Evolutionary conservation across 2,888 invertebrate genomes (phyloP), one percentile per base, ranked within the genome.

Genomic region (Campoplex capitator): DNA sequence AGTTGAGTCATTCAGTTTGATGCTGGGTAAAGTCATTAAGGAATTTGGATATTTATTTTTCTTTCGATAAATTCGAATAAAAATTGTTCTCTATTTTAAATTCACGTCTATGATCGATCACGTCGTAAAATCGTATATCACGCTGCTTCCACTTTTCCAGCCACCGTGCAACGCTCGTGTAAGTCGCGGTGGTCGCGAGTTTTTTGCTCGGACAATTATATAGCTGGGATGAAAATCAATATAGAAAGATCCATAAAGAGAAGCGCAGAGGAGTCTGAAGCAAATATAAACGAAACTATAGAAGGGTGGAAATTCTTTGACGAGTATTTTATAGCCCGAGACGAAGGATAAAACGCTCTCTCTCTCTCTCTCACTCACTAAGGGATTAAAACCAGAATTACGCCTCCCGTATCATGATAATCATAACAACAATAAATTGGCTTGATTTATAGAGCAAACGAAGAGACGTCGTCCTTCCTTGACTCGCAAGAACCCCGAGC

Each of bases 341-440:
- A 88, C 88, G 87, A 85, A 90, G 38, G 58, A 56, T 62, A 88
- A 91, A 91, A 91, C 89, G 89, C 89, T 91, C 90, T 90, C 88
- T n/a, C n/a, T n/a, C n/a, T n/a, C n/a, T n/a, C n/a, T n/a, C n/a
- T n/a, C n/a, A n/a, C n/a, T 89, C 88, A 84, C 82, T 77, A 68
- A 74, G 71, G 67, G 77, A 76, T 85, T 85, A 85, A 75, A 80
- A 80, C 54, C 38, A 75, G 86, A 88, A 89, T 35, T 18, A 48
- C 32, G 42, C n/a, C 32, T 28, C 28, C n/a, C 32, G 3, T 42
- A 51, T 51, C 28, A 28, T 45, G 28, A 70, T 70, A 73, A 35
- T 73, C 28, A 54, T 54, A 73, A 73, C 28, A 73, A 42, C 18
- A 18, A 73, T 35, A 54, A 54, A 73, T 73, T 73, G 51, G 68